These are phyloP conservation scores for Drosophila albomicans DNA, from an alignment of 1,140 invertebrate species.

Conservation along the genomic window DNA sequence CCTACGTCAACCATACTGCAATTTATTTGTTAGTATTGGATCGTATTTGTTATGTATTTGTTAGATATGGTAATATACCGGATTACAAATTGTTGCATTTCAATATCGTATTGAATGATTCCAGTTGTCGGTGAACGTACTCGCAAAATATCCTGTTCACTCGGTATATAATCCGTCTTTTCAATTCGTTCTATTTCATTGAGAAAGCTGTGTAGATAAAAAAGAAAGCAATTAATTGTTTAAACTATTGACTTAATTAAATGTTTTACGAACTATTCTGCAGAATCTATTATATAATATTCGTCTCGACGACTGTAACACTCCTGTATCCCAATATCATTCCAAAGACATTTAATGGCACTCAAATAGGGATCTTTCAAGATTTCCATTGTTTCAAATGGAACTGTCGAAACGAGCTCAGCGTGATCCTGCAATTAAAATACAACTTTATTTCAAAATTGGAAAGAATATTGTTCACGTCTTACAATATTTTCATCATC, in stretches of 20 bases:
- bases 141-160: slow-evolving; percentile 98
- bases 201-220: slow-evolving; percentile 85
- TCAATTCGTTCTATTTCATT: slow-evolving; percentile 92
- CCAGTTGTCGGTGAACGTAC: slow-evolving; percentile 98
- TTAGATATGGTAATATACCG: slow-evolving; percentile 88
- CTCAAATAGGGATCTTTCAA: slow-evolving; percentile 98
- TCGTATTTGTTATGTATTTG: background rate
- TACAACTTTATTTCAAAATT: background rate
- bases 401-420: slow-evolving; percentile 96
- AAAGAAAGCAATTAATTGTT: background rate
- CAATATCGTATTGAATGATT: slow-evolving; percentile 98
- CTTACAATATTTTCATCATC: slow-evolving; percentile 94
- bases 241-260: background rate
- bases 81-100: slow-evolving; percentile 98
- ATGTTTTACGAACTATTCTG: slow-evolving; percentile 95
- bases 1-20: slow-evolving; percentile 98
- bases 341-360: slow-evolving; percentile 98
- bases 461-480: slow-evolving; percentile 50
- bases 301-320: slow-evolving; percentile 99
- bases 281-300: slow-evolving; percentile 99
- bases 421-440: slow-evolving; percentile 93
- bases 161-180: slow-evolving; percentile 94
- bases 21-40: background rate
- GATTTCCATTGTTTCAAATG: slow-evolving; percentile 99
- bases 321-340: slow-evolving; percentile 98